Percentiles rank a stretch among this genome's conserved stretches.
Conservation (phyloP, 2,797 vertebrate genomes). For the Prunella strophiata region DNA sequence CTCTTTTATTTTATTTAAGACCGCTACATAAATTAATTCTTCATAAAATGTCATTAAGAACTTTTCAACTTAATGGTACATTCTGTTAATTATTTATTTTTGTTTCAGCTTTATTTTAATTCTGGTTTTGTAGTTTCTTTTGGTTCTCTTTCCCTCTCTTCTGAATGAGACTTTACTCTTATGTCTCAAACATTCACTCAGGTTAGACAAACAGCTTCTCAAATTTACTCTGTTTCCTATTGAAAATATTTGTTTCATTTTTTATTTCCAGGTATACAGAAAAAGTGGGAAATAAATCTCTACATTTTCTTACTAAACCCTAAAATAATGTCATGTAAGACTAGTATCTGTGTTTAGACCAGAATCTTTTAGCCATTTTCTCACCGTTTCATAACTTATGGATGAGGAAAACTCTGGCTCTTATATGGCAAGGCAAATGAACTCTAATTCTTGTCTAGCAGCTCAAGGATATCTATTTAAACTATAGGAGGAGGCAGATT, state of each 20-base stretch:
- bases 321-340: background rate
- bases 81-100: background rate
- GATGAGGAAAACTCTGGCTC: background rate
- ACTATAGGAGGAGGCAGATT: background rate
- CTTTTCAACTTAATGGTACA: background rate
- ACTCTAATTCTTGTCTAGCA: background rate
- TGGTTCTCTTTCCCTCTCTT: background rate
- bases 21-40: background rate
- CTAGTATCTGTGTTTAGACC: background rate
- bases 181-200: background rate
- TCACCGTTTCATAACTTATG: background rate
- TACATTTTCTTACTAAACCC: background rate
- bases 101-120: background rate
- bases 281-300: background rate
- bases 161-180: background rate
- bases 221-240: background rate
- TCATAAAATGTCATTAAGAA: background rate
- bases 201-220: background rate
- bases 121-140: background rate
- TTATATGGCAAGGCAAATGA: background rate
- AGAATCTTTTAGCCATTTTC: background rate
- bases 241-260: background rate
- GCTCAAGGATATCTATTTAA: background rate
- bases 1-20: background rate
- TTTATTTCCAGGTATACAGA: background rate